phyloP scores from a whole-genome alignment of 2,797 vertebrate genomes.

The Ptychobarbus kaznakovi region DNA sequence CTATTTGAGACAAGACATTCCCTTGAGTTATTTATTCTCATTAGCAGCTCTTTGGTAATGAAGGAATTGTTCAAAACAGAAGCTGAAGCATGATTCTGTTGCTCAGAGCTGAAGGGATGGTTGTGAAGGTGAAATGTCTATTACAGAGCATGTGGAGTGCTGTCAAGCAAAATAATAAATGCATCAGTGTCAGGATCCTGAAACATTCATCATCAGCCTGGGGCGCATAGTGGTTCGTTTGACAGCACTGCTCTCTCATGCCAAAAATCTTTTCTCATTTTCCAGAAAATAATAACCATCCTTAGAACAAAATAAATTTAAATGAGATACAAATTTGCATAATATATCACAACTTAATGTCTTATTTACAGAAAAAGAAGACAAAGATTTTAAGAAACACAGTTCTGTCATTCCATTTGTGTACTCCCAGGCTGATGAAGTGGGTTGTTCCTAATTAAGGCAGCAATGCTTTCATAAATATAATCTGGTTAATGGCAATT shows the following conservation, averaged over 20 bases:
- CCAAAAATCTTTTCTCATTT: not conserved
- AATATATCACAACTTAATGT: not conserved
- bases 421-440: not conserved
- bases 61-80: conserved; percentile 4
- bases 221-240: not conserved
- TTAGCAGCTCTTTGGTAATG: conserved; percentile 22
- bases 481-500: not conserved
- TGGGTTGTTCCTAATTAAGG: not conserved
- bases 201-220: conserved; percentile 8
- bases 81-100: conserved; percentile 5
- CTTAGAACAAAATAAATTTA: not conserved
- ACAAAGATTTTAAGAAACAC: not conserved
- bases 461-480: not conserved
- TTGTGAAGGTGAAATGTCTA: conserved; percentile 9
- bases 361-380: not conserved
- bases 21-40: not conserved
- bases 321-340: not conserved
- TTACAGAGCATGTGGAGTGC: not conserved
- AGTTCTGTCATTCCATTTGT: not conserved
- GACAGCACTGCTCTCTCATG: not conserved
- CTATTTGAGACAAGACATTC: not conserved
- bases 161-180: conserved; percentile 21
- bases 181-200: not conserved
- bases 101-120: not conserved
- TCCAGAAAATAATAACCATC: not conserved